Evolutionary conservation across 2,888 invertebrate genomes (phyloP).

Genomic region (Rhimphoctona megacephalus): DNA sequence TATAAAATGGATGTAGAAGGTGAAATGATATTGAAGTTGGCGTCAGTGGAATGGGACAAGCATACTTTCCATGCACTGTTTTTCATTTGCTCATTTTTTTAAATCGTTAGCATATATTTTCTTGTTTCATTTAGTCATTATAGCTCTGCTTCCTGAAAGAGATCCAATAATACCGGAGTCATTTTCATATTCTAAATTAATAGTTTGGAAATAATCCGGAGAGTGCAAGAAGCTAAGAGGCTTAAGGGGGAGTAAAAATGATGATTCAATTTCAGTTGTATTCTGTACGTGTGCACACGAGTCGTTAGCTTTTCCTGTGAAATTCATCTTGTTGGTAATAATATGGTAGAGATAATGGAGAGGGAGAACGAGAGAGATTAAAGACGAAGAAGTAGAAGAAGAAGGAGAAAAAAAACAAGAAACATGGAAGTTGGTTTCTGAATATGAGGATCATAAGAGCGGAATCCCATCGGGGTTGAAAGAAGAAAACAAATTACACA

Average conservation of each 20-base stretch:
- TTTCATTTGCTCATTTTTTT: no score
- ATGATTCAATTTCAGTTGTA: constrained; percentile 30
- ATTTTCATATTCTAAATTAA: no score
- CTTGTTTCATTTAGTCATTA: background rate
- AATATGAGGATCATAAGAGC: background rate
- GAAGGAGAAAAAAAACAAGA: background rate
- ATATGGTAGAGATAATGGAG: background rate
- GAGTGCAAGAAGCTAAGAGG: no score
- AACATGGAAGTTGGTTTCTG: background rate
- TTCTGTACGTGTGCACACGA: constrained; percentile 12
- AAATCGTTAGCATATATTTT: background rate
- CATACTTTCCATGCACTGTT: no score
- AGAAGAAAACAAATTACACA: constrained; percentile 57
- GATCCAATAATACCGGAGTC: background rate
- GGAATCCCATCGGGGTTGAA: constrained; percentile 14
- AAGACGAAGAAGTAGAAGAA: background rate
- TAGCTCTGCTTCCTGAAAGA: no score
- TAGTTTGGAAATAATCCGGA: no score
- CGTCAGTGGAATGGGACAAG: no score
- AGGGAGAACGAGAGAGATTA: background rate
- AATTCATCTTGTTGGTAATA: background rate
- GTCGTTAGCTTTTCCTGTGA: background rate
- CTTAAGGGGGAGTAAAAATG: background rate
- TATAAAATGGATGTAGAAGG: background rate
- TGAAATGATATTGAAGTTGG: no score